Conservation (phyloP, 2,888 invertebrate genomes). For the Agrochola litura region DNA sequence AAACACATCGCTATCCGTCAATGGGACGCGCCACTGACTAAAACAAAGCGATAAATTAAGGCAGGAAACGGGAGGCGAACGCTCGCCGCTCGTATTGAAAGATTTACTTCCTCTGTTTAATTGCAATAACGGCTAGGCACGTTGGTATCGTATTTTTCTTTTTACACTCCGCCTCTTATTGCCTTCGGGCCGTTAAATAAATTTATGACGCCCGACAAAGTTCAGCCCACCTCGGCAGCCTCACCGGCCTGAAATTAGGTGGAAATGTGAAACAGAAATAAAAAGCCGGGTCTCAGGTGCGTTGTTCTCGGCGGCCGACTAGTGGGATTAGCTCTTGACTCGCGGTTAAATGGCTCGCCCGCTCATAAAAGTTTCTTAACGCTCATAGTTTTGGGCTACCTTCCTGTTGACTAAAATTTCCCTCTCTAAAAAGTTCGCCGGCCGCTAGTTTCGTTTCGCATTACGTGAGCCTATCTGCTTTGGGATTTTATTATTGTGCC, state of each 20-base stretch:
- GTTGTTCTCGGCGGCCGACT: constrained; percentile 78
- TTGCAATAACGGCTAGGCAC: constrained; percentile 91
- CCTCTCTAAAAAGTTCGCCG: constrained; percentile 80
- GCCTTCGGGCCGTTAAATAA: constrained; percentile 90
- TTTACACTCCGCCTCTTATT: constrained; percentile 90
- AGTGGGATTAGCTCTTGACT: constrained; percentile 88
- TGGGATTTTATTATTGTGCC: constrained; percentile 78
- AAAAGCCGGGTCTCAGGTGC: constrained; percentile 88
- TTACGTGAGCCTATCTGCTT: constrained; percentile 80
- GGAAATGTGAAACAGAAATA: constrained; percentile 88
- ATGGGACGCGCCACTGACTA: constrained; percentile 88
- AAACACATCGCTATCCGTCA: constrained; percentile 89
- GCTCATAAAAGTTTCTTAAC: constrained; percentile 90
- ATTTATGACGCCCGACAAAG: constrained; percentile 90
- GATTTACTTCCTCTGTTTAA: constrained; percentile 91
- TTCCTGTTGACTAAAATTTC: constrained; percentile 83
- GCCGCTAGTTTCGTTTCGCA: constrained; percentile 79
- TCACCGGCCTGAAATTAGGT: constrained; percentile 88
- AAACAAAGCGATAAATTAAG: constrained; percentile 90
- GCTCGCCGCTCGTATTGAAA: constrained; percentile 89
- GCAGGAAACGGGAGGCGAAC: constrained; percentile 88
- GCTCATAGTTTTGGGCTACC: constrained; percentile 84
- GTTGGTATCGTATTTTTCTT: constrained; percentile 91
- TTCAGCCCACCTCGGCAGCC: constrained; percentile 88
- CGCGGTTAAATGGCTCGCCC: constrained; percentile 86